Evolutionary conservation across 2,888 invertebrate genomes (phyloP).

Genomic region (Phengaris alcon): DNA sequence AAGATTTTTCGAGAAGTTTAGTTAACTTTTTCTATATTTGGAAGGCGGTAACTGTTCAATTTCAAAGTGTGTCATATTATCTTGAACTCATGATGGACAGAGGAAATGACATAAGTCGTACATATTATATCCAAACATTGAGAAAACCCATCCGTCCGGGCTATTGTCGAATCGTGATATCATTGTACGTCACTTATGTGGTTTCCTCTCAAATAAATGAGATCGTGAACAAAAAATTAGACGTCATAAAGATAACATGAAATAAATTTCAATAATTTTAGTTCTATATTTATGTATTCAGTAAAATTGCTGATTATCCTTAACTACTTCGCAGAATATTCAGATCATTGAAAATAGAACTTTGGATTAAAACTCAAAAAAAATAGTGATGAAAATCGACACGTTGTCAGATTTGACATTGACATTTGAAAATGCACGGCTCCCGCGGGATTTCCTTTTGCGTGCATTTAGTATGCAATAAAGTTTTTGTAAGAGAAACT

Average conservation of each 20-base stretch:
- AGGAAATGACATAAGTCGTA: conserved; percentile 59
- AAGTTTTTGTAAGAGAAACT: too few relatives aligned
- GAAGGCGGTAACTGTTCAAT: conserved; percentile 19
- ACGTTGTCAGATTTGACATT: too few relatives aligned
- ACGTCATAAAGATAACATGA: not conserved
- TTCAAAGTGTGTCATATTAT: conserved; percentile 31
- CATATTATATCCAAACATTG: conserved; percentile 59
- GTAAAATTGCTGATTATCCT: too few relatives aligned
- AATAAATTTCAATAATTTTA: too few relatives aligned
- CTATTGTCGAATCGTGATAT: conserved; percentile 21
- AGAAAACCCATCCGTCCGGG: conserved; percentile 59
- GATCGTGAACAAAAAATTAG: not conserved
- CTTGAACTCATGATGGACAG: conserved; percentile 30
- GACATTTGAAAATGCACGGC: too few relatives aligned
- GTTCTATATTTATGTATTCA: too few relatives aligned
- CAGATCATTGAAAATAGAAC: too few relatives aligned
- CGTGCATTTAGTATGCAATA: too few relatives aligned
- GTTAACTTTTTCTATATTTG: not conserved
- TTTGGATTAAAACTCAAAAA: too few relatives aligned
- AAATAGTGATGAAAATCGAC: too few relatives aligned
- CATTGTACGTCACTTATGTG: conserved; percentile 25
- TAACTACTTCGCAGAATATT: too few relatives aligned
- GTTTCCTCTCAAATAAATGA: conserved; percentile 26
- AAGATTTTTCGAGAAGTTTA: not conserved
- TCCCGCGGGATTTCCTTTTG: too few relatives aligned